Evolutionary conservation across 2,797 vertebrate genomes (phyloP), one percentile per base, ranked within the genome.

Genomic region (Falco berigora): DNA sequence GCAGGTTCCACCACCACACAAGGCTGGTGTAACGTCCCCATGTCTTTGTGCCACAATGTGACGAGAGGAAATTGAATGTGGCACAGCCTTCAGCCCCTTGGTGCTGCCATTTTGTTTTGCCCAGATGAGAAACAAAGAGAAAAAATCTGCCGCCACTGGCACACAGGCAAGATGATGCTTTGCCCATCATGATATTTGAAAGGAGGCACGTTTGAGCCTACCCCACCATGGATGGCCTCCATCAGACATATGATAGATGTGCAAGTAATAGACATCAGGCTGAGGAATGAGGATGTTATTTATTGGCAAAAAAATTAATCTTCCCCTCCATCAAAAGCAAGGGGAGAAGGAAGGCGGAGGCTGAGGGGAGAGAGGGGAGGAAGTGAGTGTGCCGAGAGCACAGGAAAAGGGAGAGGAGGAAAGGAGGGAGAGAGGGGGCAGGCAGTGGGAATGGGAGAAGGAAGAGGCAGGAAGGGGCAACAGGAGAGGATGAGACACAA

Each of bases 1-100:
- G n/a, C 2, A 2, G 1, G 5, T 20, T 38, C 24, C 2, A 2
- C 6, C 10, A 6, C 21, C 4, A 1, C 6, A 0, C 4, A 12
- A 34, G 14, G 8, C 14, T 40, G 36, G 47, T 27, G 32, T 13
- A 14, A n/a, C 2, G 3, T 53, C 46, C 46, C 3, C 7, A 3
- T 8, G 19, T 66, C 38, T 38, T 76, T 28, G 20, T 67, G 56
- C 20, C 5, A 1, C 17, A 63, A 8, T 1, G 1, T 3, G 19
- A 71, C 0, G 4, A 55, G 47, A 62, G 68, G 83, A 52, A 63
- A 28, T 47, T 22, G 40, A 50, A 25, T 25, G 14, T 63, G 59
- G 46, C 14, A 20, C 10, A 56, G 18, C 18, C 42, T 68, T 28
- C n/a, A 19, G 27, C 16, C 30, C 21, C 10, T 69, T 0, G 0